These are phyloP conservation scores for Odontamblyopus rebecca DNA, from an alignment of 2,797 vertebrate genomes.

Conservation along the genomic window DNA sequence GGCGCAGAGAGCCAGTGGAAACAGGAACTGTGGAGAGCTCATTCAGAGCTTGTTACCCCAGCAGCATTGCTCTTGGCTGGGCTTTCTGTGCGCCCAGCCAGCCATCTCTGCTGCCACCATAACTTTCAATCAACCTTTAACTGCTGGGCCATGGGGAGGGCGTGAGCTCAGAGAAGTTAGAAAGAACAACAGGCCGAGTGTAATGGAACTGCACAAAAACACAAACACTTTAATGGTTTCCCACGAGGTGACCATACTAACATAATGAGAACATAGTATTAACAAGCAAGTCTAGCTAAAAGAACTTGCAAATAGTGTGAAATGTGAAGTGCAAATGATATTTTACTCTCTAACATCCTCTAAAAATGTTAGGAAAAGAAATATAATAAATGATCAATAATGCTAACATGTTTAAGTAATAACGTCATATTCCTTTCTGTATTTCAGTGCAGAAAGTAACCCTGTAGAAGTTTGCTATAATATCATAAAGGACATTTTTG, in stretches of 20 bases:
- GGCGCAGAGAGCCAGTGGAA: slow-evolving; percentile 30
- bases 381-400: not conserved
- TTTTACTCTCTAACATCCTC: slow-evolving; percentile 48
- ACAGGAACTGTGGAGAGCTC: slow-evolving; percentile 68
- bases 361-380: too few relatives aligned
- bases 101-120: slow-evolving; percentile 83
- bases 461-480: not conserved
- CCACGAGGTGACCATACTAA: slow-evolving; percentile 3
- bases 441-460: not conserved
- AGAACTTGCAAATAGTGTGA: not conserved
- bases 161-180: slow-evolving; percentile 55
- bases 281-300: slow-evolving; percentile 9
- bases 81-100: slow-evolving; percentile 81
- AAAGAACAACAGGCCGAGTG: slow-evolving; percentile 77
- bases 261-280: not conserved
- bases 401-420: not conserved
- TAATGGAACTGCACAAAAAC: slow-evolving; percentile 68
- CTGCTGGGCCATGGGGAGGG: slow-evolving; percentile 61
- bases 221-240: slow-evolving; percentile 21
- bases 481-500: not conserved
- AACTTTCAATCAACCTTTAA: slow-evolving; percentile 85
- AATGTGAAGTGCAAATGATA: slow-evolving; percentile 35
- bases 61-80: slow-evolving; percentile 72
- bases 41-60: slow-evolving; percentile 81
- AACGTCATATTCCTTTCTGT: not conserved